phyloP scores from a whole-genome alignment of 2,888 invertebrate species.

The Clitarchus hookeri region DNA sequence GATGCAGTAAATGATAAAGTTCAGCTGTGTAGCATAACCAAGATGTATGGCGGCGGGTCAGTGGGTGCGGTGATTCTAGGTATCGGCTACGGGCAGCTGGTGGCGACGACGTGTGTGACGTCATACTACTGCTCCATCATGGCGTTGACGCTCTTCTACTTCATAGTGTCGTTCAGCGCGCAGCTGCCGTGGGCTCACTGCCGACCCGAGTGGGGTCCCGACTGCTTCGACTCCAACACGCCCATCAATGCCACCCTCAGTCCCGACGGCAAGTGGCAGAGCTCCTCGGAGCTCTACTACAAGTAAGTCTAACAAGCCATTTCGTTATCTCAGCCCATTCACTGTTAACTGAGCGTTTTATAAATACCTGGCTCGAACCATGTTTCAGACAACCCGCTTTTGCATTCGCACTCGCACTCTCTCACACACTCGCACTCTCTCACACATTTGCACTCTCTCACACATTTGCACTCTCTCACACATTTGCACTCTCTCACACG shows the following conservation, averaged over 20 bases:
- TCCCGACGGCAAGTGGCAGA: slow-evolving; percentile 24
- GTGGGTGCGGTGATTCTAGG: slow-evolving; percentile 48
- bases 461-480: too few species aligned
- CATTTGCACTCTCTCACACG: too few species aligned
- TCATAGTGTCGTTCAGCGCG: slow-evolving; percentile 70
- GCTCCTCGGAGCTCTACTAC: slow-evolving; percentile 62
- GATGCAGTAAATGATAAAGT: too few species aligned
- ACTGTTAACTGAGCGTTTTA: neutral
- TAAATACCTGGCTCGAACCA: neutral
- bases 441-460: too few species aligned
- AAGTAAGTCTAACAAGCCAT: slow-evolving; percentile 60
- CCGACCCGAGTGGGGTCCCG: slow-evolving; percentile 58
- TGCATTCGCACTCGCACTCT: too few species aligned
- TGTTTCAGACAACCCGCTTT: too few species aligned
- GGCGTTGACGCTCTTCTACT: slow-evolving; percentile 73
- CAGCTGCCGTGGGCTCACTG: slow-evolving; percentile 76
- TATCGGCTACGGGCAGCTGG: slow-evolving; percentile 57
- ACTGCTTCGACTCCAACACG: slow-evolving; percentile 52
- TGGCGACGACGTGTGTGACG: slow-evolving; percentile 61
- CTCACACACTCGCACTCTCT: too few species aligned
- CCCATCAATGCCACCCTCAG: slow-evolving; percentile 19
- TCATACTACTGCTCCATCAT: slow-evolving; percentile 79
- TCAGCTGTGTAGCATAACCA: too few species aligned
- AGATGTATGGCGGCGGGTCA: too few species aligned
- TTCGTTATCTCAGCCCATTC: too few species aligned